Evolutionary conservation across 2,797 vertebrate genomes (phyloP), one percentile per base, ranked within the genome.

Genomic region (Enteromius fasciolatus): DNA sequence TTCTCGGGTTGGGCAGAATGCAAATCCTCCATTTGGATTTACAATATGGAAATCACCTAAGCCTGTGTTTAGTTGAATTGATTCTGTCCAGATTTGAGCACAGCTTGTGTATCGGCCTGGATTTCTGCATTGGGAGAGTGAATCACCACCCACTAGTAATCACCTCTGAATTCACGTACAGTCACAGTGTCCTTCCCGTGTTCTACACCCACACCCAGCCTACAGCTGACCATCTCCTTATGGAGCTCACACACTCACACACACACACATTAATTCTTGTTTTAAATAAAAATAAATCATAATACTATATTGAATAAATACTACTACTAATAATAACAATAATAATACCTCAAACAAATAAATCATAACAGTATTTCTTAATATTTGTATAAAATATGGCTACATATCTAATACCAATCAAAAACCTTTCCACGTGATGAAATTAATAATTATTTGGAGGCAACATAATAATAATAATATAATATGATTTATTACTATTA

Each of bases 1-100:
- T 68, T 70, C 48, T 69, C n/a, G 2, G 39, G 20, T 77, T 70
- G 23, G 41, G 48, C 14, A 59, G 33, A 25, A 83, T 83, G 74
- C 74, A 83, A 83, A 83, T 83, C 25, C 5, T 5, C 39, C 25
- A 77, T 54, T 76, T 76, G 50, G 50, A 82, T 82, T 76, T 68
- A 77, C 74, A 83, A 76, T 66, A 75, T 77, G 81, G 73, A 83
- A 83, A 83, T 77, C 36, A 76, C 28, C 74, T 68, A 18, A 68
- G 73, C 39, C 64, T 76, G 59, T 52, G 81, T 82, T 57, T 76
- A 67, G 80, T 14, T 82, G 74, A 23, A 83, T 23, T 59, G 50
- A 72, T 72, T 64, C 73, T 73, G 23, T 46, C 63, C 72, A 59
- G 36, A 86, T 82, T 33, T 67, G 46, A 54, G 68, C 61, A 77